Conservation (phyloP, 1,140 invertebrate species). For the Drosophila prosaltans region DNA sequence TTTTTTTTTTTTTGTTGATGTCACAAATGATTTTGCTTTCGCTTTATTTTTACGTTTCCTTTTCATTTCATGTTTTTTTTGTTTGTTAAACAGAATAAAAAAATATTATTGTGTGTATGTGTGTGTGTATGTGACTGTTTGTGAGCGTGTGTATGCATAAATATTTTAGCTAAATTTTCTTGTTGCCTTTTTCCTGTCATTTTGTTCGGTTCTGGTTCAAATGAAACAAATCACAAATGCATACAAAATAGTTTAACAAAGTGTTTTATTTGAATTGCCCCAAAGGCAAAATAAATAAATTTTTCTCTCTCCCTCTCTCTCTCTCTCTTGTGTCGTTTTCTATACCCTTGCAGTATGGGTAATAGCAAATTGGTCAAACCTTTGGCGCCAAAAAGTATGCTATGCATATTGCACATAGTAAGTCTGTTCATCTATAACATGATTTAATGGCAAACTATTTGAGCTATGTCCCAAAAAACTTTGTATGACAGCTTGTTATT, state of each 20-base stretch:
- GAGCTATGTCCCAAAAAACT: too few species aligned
- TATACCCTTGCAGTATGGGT: constrained; percentile 10
- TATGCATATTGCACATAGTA: constrained; percentile 11
- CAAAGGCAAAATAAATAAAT: constrained; percentile 27
- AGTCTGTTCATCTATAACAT: not conserved
- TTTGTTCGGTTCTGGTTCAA: constrained; percentile 30
- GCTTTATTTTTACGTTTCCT: constrained; percentile 51
- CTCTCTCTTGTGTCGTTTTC: constrained; percentile 4
- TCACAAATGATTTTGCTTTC: constrained; percentile 25
- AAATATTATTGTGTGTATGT: constrained; percentile 50
- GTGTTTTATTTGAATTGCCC: constrained; percentile 48
- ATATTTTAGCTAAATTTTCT: constrained; percentile 57
- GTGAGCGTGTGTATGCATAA: constrained; percentile 48
- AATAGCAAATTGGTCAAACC: not conserved
- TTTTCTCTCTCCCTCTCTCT: constrained; percentile 26
- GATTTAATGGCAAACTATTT: too few species aligned
- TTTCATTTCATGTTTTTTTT: constrained; percentile 39
- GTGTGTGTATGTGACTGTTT: constrained; percentile 29
- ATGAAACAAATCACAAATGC: constrained; percentile 61
- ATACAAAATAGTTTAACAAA: constrained; percentile 67
- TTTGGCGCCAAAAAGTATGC: constrained; percentile 5
- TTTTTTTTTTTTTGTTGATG: constrained; percentile 44
- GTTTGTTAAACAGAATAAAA: constrained; percentile 61
- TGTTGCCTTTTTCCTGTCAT: constrained; percentile 32
- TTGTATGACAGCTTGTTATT: too few species aligned